Evolutionary conservation across 2,888 invertebrate species (phyloP).

Genomic region (Euplexia lucipara): DNA sequence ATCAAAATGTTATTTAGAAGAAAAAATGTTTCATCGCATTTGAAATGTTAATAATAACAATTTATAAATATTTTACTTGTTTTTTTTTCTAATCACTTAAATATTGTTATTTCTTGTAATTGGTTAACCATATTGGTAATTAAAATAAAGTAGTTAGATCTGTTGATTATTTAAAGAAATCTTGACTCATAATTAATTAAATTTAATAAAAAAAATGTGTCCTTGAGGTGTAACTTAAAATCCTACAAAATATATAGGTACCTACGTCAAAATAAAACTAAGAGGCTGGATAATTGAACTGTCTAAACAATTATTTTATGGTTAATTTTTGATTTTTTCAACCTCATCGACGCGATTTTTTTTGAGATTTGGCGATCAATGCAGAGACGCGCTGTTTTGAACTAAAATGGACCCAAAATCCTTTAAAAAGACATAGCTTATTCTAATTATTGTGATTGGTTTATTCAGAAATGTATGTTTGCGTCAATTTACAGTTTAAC

Average conservation of each 20-base stretch:
- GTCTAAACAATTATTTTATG: too few species aligned
- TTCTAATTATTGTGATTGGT: too few species aligned
- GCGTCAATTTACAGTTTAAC: too few species aligned
- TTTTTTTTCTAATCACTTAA: slow-evolving; percentile 39
- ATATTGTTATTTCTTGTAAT: slow-evolving; percentile 47
- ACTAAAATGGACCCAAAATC: fast-evolving
- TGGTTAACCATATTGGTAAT: slow-evolving; percentile 49
- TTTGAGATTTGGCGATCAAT: not conserved
- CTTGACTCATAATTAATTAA: slow-evolving; percentile 9
- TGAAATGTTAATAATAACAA: slow-evolving; percentile 19
- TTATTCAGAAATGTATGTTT: too few species aligned
- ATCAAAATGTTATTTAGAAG: slow-evolving; percentile 42
- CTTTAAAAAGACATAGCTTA: not conserved
- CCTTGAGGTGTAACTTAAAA: slow-evolving; percentile 4
- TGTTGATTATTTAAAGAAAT: slow-evolving; percentile 36
- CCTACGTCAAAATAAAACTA: slow-evolving; percentile 6
- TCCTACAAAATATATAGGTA: not conserved
- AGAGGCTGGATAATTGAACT: not conserved
- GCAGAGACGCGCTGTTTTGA: slow-evolving; percentile 10
- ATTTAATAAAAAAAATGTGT: slow-evolving; percentile 17
- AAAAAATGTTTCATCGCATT: not conserved
- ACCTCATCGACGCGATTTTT: not conserved
- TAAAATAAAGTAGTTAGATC: slow-evolving; percentile 42
- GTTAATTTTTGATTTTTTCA: not conserved
- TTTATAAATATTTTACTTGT: slow-evolving; percentile 42